Base-by-base conservation (phyloP, 2,888 invertebrate genomes). In the Osmoderma eremita region DNA sequence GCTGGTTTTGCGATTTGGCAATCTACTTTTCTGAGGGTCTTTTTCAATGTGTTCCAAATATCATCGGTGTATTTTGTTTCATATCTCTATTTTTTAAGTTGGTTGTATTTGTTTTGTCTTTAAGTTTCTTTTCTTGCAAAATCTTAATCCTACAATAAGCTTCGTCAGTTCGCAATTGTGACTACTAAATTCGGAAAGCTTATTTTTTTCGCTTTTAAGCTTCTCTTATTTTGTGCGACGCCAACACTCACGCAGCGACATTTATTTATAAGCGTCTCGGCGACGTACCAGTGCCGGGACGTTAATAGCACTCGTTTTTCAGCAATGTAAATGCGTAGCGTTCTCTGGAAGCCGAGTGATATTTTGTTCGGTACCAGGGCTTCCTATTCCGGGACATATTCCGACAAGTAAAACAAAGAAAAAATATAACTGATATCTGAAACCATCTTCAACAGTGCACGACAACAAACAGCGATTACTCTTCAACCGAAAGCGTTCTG, bases 391-490 rank as follows among this genome's bases (percentile, higher is more conserved):
- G 30, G 5, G 30, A 10, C 30, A 30, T n/a, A n/a, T 5, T 30
- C 10, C 30, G 10, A 30, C 30, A 30, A 30, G 10, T 30, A 30
- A 30, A 30, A 30, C 30, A 5, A 45, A 61, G 24, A 45, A 61
- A 30, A 6, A 30, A 10, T 30, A 30, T 8, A 30, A 42, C 17
- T 45, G 58, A 61, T 45, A 61, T 30, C 5, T 15, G 30, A 61
- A 24, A 61, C 58, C 45, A 17, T 61, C 30, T 61, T 18, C 36
- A 45, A 45, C 58, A 42, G 24, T 61, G 45, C 58, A 18, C 15
- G 58, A 61, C 45, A 61, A 61, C 45, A 61, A 61, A 61, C 45
- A 61, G 30, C 30, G 36, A 61, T 61, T 61, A 45, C 24, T 61
- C 45, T 17, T 58, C 42, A 24, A 10, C 41, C 41, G 41, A 56